Evolutionary conservation across 2,888 invertebrate genomes (phyloP), one percentile per base, ranked within the genome.

Genomic region (Endotricha flammealis): DNA sequence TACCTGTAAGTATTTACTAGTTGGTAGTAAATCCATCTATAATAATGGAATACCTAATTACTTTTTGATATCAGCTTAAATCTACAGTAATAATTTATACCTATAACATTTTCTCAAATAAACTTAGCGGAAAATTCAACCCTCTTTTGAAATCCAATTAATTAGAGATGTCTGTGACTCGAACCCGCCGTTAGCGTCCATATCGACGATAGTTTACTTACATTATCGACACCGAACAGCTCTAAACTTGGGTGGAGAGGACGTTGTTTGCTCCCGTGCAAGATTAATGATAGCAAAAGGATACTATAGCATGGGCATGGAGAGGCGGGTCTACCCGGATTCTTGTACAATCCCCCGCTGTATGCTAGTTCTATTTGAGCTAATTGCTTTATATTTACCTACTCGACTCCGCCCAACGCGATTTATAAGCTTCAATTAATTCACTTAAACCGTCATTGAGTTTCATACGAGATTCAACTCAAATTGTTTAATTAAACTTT

Each of bases 211-310:
- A 64, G 59, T 64, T 68, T 65, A 59, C 63, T 56, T 57, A 63
- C 46, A 63, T 66, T 69, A 71, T 70, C 71, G 71, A 69, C 65
- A 63, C 41, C 46, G 55, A 47, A 46, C 70, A 73, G 67, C 73
- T 53, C 68, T 71, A 70, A 70, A 75, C 58, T 71, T 62, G 55
- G 57, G 57, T 57, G 50, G 55, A 54, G 57, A 59, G 61, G 58
- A 50, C 57, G 63, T 62, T 74, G 80, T 78, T 78, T 78, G 72
- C 70, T 67, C 55, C 56, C 68, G 64, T 68, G 64, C 62, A 83
- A 85, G 83, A 85, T 85, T 85, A 85, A 85, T 82, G 79, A 74
- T 73, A 57, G 59, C 65, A 53, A 61, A 65, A 72, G 57, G 72
- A 77, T 65, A 71, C 55, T 58, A 65, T 47, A 57, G 44, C 35